Evolutionary conservation across 2,888 invertebrate species (phyloP).

Genomic region (Portevinia maculata): DNA sequence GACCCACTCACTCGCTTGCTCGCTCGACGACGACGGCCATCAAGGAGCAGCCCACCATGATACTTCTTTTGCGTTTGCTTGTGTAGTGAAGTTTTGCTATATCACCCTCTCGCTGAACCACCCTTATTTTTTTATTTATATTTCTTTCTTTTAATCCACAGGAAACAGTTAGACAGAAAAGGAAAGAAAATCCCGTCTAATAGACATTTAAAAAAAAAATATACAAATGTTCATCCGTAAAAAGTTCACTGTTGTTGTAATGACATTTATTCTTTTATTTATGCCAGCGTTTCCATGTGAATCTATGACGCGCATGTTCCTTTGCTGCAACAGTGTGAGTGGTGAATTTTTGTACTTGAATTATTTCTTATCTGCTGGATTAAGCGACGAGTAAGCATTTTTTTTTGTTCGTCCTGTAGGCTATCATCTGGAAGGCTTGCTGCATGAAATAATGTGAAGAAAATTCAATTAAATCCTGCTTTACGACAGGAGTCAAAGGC

Average conservation of each 20-base stretch:
- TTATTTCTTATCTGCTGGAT: constrained; percentile 51
- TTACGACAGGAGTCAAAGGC: constrained; percentile 15
- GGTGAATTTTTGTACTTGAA: constrained; percentile 53
- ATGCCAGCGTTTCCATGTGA: constrained; percentile 34
- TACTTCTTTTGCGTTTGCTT: constrained; percentile 43
- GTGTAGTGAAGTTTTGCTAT: constrained; percentile 63
- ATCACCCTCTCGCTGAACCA: constrained; percentile 61
- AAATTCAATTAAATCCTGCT: constrained; percentile 45
- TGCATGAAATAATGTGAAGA: constrained; percentile 17
- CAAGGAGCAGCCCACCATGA: constrained; percentile 72
- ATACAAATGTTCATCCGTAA: constrained; percentile 56
- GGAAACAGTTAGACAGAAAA: constrained; percentile 53
- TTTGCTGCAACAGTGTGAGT: constrained; percentile 56
- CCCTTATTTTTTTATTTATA: constrained; percentile 52
- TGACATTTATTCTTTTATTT: constrained; percentile 46
- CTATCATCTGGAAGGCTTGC: neutral
- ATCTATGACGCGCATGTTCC: constrained; percentile 67
- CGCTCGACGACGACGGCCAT: constrained; percentile 42
- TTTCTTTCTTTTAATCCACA: constrained; percentile 42
- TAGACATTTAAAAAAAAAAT: constrained; percentile 63
- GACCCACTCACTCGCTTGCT: constrained; percentile 42
- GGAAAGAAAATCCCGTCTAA: constrained; percentile 62
- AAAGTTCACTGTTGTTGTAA: constrained; percentile 64
- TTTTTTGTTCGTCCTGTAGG: too few species aligned
- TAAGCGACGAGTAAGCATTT: constrained; percentile 6